phyloP scores from a whole-genome alignment of 2,113 vertebrate genomes.

The Barnardius zonarius region DNA sequence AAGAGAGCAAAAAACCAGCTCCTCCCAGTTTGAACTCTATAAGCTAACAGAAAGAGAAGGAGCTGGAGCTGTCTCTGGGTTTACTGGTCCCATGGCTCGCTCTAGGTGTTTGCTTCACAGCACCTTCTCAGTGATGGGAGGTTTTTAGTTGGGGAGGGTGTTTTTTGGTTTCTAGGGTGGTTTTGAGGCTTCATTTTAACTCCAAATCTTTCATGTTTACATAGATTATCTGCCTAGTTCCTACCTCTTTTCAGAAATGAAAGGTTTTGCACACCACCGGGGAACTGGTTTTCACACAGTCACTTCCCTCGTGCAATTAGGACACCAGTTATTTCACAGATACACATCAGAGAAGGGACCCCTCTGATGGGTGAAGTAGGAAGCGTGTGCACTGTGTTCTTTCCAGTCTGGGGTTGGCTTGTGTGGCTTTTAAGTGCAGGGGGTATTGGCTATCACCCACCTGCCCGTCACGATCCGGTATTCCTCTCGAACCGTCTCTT shows the following conservation, averaged over 20 bases:
- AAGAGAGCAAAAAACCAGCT: not conserved
- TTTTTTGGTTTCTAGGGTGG: not conserved
- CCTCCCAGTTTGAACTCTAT: not conserved
- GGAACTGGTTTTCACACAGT: not conserved
- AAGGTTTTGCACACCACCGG: not conserved
- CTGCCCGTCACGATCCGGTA: constrained; percentile 80
- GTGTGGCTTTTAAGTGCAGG: not conserved
- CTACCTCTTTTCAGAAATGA: not conserved
- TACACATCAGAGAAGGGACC: not conserved
- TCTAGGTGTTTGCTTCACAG: not conserved
- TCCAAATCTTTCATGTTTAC: not conserved
- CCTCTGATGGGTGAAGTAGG: not conserved
- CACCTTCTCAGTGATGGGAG: rapidly evolving
- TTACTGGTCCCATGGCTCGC: rapidly evolving
- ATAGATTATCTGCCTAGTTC: not conserved
- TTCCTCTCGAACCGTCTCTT: constrained; percentile 79
- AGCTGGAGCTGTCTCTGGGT: not conserved
- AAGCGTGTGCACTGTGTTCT: not conserved
- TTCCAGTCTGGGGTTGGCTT: not conserved
- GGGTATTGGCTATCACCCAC: constrained; percentile 23
- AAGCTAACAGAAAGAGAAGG: not conserved
- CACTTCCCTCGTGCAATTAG: not conserved
- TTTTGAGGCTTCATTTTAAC: not conserved
- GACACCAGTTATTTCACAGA: not conserved
- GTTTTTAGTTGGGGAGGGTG: not conserved